phyloP scores from a whole-genome alignment of 2,888 invertebrate species.

The Sinelater perroti region DNA sequence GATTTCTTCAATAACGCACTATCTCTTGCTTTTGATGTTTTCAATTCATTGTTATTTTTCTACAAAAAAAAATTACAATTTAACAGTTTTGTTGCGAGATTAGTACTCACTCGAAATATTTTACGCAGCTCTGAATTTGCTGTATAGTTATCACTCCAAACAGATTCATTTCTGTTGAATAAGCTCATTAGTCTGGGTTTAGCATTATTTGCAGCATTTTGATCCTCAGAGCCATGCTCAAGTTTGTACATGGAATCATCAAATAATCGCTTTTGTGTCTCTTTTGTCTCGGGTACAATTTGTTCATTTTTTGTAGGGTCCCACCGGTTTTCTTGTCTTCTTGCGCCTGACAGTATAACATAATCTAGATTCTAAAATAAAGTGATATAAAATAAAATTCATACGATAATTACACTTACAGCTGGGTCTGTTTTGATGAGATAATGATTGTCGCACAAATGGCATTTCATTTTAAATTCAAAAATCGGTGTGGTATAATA shows the following conservation, averaged over 20 bases:
- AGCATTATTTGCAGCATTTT: conserved; percentile 71
- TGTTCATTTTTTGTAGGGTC: conserved; percentile 97
- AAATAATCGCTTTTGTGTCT: conserved; percentile 85
- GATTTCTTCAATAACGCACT: conserved; percentile 75
- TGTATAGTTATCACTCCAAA: conserved; percentile 92
- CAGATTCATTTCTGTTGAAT: conserved; percentile 78
- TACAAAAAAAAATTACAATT: conserved; percentile 53
- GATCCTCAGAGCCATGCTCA: conserved; percentile 90
- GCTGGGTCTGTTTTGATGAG: conserved; percentile 98
- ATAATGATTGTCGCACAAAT: conserved; percentile 96
- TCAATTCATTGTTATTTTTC: conserved; percentile 79
- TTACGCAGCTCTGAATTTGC: conserved; percentile 87
- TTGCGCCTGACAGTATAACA: conserved; percentile 92
- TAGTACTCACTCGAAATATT: conserved; percentile 79
- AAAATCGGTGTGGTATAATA: conserved; percentile 98
- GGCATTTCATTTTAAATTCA: conserved; percentile 99
- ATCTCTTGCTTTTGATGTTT: conserved; percentile 73
- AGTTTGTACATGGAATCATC: conserved; percentile 98
- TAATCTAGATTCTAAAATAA: conserved; percentile 91
- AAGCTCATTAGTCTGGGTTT: conserved; percentile 79
- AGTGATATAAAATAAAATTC: background rate
- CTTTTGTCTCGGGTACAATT: conserved; percentile 90
- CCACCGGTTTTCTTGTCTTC: conserved; percentile 97
- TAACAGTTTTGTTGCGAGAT: background rate
- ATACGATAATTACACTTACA: conserved; percentile 64